Evolutionary conservation across 2,113 vertebrate species (phyloP).

Genomic region (Mobula birostris): DNA sequence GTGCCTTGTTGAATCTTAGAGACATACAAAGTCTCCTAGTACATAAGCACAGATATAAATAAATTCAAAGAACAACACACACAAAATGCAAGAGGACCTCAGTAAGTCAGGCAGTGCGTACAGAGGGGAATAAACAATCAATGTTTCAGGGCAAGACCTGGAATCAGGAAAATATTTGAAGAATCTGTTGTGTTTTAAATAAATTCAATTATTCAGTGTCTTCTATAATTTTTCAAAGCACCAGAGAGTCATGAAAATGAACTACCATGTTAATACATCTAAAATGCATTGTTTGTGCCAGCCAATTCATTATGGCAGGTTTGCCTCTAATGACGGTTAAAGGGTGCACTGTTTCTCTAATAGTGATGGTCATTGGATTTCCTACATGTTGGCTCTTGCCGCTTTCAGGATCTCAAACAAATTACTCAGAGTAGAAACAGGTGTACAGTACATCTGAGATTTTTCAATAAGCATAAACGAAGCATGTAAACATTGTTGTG

Average conservation of each 20-base stretch:
- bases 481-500: not conserved
- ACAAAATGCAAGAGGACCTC: no score
- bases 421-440: not conserved
- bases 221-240: no score
- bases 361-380: not conserved
- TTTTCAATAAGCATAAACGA: not conserved
- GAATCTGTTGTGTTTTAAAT: no score
- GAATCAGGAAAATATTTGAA: no score
- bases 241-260: not conserved
- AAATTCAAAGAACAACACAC: no score
- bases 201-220: no score
- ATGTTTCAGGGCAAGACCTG: no score
- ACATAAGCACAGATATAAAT: no score
- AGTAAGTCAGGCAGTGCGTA: no score
- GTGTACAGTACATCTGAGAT: not conserved
- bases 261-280: not conserved
- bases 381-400: not conserved
- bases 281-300: not conserved
- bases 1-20: no score
- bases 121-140: no score
- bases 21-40: no score
- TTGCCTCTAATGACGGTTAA: not conserved
- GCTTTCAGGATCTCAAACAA: not conserved
- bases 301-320: not conserved
- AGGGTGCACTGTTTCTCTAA: not conserved